Evolutionary conservation across 2,113 vertebrate genomes (phyloP), one percentile per base, ranked within the genome.

Genomic region (Platichthys flesus): DNA sequence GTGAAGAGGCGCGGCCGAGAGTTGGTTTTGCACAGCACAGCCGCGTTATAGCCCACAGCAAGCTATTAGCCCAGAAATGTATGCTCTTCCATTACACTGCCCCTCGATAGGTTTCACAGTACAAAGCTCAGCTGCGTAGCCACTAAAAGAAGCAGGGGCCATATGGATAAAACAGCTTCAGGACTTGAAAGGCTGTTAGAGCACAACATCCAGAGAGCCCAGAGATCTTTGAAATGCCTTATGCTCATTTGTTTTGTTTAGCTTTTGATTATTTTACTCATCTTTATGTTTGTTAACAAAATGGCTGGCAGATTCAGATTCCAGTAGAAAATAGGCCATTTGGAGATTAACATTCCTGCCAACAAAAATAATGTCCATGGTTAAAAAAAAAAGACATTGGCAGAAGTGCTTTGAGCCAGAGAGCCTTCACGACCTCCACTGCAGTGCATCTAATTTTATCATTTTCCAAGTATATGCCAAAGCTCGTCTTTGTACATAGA

Each of bases 41-140:
- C 20, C 23, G 45, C 73, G 60, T 70, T 3, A 45, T 77, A 52
- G 80, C 86, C 82, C 68, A 61, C 18, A 58, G 84, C 84, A 77
- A 79, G 86, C 82, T 82, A 78, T 88, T 85, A 80, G 59, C 84
- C 78, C 24, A 80, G 67, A 89, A 83, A 86, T 55, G 71, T 47
- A 23, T n/a, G 31, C 24, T 64, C 67, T 67, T 83, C 77, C 54
- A 37, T 78, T 67, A 67, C 61, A 57, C 20, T 66, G 3, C 45
- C 49, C 49, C 65, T 75, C 67, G 35, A 23, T 78, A 71, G 58
- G 51, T n/a, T n/a, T 67, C 54, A 37, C 67, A 58, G 56, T n/a
- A 58, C 28, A 73, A 73, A 79, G 77, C 26, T 56, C 35, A 23
- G 23, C 52, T 67, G 51, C 67, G n/a, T 3, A 31, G 54, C 28